Evolutionary conservation across 2,888 invertebrate species (phyloP).

Genomic region (Linyphia triangularis): DNA sequence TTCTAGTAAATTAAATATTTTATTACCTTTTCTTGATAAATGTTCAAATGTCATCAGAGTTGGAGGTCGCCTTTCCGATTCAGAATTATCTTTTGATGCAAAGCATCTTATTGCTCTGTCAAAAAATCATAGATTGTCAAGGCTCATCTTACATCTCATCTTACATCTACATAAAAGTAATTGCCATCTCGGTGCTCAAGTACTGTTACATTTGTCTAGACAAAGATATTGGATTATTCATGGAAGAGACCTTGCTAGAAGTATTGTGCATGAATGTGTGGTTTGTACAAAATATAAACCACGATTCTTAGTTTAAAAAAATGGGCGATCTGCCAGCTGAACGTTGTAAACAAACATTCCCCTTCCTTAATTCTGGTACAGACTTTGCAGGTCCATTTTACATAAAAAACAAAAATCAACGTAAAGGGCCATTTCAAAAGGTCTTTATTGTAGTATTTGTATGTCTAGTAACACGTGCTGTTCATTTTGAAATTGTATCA

Average conservation of each 20-base stretch:
- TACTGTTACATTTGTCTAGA: neutral
- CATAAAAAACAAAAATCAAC: neutral
- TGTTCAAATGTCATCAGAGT: constrained; percentile 3
- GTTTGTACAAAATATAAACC: neutral
- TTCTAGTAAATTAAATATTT: neutral
- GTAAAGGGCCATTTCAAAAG: constrained; percentile 9
- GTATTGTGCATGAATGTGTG: neutral
- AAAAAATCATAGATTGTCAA: neutral
- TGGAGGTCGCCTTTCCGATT: neutral
- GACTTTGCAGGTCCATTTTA: constrained; percentile 7
- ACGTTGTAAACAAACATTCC: neutral
- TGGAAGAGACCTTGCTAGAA: neutral
- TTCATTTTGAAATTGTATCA: constrained; percentile 74
- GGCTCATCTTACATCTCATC: neutral
- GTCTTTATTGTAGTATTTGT: constrained; percentile 58
- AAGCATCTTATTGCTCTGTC: constrained; percentile 3
- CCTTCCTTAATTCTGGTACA: neutral
- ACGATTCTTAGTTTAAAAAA: neutral
- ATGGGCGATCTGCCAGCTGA: neutral
- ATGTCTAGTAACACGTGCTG: constrained; percentile 47
- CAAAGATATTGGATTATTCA: constrained; percentile 6
- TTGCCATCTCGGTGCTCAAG: neutral
- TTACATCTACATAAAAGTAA: neutral
- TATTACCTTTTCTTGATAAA: constrained; percentile 5
- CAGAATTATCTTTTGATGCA: neutral